phyloP scores from a whole-genome alignment of 2,113 vertebrate genomes.

The Protobothrops flavoviridis region DNA sequence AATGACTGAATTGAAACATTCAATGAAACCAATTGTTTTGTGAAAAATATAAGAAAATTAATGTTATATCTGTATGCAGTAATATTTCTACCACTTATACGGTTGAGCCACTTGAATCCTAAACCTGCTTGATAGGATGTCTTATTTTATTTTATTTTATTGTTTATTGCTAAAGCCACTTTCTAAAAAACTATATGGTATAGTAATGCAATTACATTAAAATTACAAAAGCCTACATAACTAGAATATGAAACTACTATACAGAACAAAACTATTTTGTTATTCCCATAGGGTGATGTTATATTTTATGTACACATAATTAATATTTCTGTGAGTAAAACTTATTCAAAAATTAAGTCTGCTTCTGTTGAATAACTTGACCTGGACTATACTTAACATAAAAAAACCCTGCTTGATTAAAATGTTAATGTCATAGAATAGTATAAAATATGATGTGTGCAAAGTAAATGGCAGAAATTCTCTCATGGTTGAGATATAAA shows the following conservation, averaged over 20 bases:
- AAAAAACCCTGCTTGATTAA: conserved; percentile 62
- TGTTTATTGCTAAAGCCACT: neutral
- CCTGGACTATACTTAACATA: conserved; percentile 61
- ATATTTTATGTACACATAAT: conserved; percentile 65
- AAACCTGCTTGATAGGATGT: neutral
- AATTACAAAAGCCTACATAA: conserved; percentile 23
- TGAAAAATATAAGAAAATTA: neutral
- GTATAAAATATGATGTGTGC: conserved; percentile 65
- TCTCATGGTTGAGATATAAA: conserved; percentile 42
- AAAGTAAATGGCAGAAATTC: conserved; percentile 51
- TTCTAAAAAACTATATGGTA: neutral
- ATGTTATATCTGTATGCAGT: neutral
- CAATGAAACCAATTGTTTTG: neutral
- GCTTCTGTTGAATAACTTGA: conserved; percentile 59
- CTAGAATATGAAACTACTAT: conserved; percentile 8
- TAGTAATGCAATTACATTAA: conserved; percentile 13
- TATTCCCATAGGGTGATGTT: conserved; percentile 43
- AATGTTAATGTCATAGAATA: conserved; percentile 56
- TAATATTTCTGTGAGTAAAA: conserved; percentile 64
- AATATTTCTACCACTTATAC: neutral
- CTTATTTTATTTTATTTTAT: neutral
- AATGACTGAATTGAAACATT: neutral
- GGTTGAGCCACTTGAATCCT: neutral
- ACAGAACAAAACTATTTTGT: conserved; percentile 39
- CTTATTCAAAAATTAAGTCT: conserved; percentile 62